These are phyloP conservation scores for Origma solitaria DNA, from an alignment of 2,113 vertebrate species.

Conservation along the genomic window DNA sequence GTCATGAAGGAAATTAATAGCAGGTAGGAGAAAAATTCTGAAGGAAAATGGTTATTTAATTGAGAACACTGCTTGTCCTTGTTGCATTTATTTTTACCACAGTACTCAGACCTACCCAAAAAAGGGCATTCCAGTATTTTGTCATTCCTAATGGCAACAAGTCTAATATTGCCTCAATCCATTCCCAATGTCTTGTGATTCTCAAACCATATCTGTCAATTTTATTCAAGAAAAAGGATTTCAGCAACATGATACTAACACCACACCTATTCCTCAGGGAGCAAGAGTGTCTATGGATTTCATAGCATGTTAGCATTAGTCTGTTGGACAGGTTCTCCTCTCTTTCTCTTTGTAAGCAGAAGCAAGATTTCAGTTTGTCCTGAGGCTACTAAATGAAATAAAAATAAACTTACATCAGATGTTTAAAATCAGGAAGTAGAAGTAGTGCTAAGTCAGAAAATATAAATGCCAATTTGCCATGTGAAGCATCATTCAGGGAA, in stretches of 20 bases:
- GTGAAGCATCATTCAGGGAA: neutral
- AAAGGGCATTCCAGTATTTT: neutral
- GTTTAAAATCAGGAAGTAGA: neutral
- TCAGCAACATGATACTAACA: neutral
- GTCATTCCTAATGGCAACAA: neutral
- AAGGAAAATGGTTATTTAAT: neutral
- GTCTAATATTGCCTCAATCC: neutral
- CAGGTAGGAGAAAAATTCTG: neutral
- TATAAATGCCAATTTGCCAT: neutral
- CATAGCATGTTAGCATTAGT: neutral
- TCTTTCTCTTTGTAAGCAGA: neutral
- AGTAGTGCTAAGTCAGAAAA: slow-evolving; percentile 18
- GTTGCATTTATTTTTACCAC: neutral
- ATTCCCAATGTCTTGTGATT: neutral
- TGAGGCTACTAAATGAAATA: neutral
- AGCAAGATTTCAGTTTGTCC: neutral
- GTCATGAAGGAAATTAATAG: neutral
- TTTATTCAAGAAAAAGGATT: neutral
- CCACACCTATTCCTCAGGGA: slow-evolving; percentile 13
- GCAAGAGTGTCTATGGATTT: neutral
- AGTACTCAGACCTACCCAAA: neutral
- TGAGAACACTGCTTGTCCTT: neutral
- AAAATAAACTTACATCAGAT: slow-evolving; percentile 21
- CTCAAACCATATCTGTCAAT: slow-evolving; percentile 6
- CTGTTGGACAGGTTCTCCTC: neutral